A percentile compares a stretch with the other conserved stretches of the same genome.
These are phyloP conservation scores for Brachionus rubens DNA, from an alignment of 1,140 invertebrate species.

Conservation along the genomic window DNA sequence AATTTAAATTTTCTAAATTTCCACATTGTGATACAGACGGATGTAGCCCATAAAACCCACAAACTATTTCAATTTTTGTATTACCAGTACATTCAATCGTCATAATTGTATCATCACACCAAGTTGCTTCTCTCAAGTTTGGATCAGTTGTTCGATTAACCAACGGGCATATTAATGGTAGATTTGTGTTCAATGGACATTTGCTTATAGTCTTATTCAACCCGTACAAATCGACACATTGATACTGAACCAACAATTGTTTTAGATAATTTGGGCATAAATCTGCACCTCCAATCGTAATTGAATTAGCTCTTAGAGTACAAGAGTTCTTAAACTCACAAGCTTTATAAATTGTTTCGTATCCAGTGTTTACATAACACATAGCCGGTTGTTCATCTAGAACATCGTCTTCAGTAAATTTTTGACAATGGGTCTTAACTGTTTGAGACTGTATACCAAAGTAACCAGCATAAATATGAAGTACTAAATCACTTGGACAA, in stretches of 20 bases:
- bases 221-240: not conserved
- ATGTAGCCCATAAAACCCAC: constrained; percentile 43
- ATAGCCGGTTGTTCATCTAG: not conserved
- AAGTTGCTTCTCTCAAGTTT: not conserved
- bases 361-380: not conserved
- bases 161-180: constrained; percentile 9
- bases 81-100: not conserved
- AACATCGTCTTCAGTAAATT: not conserved
- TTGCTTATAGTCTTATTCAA: constrained; percentile 5
- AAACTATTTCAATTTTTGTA: constrained; percentile 14
- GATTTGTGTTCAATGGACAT: not conserved
- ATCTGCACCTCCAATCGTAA: not conserved
- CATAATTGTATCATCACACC: constrained; percentile 39
- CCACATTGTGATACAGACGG: constrained; percentile 8
- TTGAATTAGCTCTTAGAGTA: not conserved
- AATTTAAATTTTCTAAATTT: not conserved
- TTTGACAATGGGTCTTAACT: not conserved
- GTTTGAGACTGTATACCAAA: constrained; percentile 38
- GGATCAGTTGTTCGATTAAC: not conserved
- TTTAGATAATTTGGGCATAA: not conserved
- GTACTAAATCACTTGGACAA: constrained; percentile 18
- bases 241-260: constrained; percentile 41
- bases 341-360: not conserved
- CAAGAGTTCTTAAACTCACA: constrained; percentile 24
- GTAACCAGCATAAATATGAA: constrained; percentile 36